These are phyloP conservation scores for Crocuta crocuta DNA, from an alignment of 2,113 vertebrate genomes.

Conservation along the genomic window DNA sequence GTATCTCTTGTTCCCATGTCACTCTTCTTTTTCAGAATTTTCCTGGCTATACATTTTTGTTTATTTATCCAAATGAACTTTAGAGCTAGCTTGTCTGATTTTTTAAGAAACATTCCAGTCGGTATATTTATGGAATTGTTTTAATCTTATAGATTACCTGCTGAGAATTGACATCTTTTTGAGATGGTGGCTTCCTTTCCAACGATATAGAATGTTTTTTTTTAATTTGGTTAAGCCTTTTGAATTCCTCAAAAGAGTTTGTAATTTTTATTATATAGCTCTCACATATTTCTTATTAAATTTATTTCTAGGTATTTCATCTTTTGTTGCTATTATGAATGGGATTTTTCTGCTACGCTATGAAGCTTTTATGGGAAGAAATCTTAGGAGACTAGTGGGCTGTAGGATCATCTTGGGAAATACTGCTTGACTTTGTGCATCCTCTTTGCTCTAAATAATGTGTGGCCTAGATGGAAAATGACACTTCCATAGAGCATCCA, in stretches of 20 bases:
- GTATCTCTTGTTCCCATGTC: neutral
- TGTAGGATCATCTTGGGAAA: neutral
- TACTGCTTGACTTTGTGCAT: neutral
- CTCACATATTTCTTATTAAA: neutral
- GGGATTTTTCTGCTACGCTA: neutral
- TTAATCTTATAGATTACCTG: constrained; percentile 41
- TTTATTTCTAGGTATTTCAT: neutral
- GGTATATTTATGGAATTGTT: neutral
- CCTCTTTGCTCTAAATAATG: neutral
- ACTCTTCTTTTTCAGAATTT: neutral
- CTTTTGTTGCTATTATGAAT: constrained; percentile 21
- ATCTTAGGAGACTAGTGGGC: neutral
- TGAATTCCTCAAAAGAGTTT: constrained; percentile 35
- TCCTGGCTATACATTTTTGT: neutral
- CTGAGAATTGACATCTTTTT: constrained; percentile 18
- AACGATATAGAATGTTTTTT: neutral
- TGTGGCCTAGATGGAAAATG: neutral
- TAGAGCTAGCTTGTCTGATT: neutral
- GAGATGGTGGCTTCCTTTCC: constrained; percentile 39
- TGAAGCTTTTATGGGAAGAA: neutral
- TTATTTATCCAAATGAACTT: constrained; percentile 45
- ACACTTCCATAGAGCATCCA: neutral
- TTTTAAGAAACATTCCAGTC: neutral
- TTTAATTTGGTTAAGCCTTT: constrained; percentile 23
- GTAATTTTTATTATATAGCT: constrained; percentile 45